Evolutionary conservation across 2,113 vertebrate genomes (phyloP).

Genomic region (Grallaria varia): DNA sequence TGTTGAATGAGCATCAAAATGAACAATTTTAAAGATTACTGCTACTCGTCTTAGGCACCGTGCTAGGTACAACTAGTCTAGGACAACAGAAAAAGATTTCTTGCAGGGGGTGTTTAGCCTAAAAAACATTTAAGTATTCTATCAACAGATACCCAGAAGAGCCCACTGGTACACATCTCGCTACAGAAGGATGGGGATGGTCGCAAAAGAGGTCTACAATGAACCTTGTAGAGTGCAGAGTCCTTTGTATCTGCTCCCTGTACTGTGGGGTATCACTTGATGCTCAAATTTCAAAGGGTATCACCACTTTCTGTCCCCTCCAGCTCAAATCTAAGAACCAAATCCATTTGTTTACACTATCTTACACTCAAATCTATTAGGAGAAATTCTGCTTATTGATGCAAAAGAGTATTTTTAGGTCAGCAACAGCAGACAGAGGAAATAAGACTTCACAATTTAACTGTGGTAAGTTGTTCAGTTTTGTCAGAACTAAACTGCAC

Average conservation of each 20-base stretch:
- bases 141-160: not conserved
- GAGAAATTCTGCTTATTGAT: not conserved
- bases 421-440: not conserved
- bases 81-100: not conserved
- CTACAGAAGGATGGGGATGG: not conserved
- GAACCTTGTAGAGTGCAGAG: not conserved
- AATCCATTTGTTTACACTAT: not conserved
- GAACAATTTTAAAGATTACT: not conserved
- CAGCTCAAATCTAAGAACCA: not conserved
- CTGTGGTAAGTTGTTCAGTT: not conserved
- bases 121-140: not conserved
- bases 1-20: not conserved
- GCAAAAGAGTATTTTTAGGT: not conserved
- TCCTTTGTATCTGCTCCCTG: not conserved
- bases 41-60: not conserved
- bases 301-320: not conserved
- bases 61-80: not conserved
- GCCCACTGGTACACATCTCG: not conserved
- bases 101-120: not conserved
- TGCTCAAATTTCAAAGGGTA: not conserved
- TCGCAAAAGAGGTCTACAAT: not conserved
- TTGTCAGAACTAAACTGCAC: not conserved
- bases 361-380: not conserved
- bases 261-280: not conserved
- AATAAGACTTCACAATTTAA: not conserved